Percentiles rank a stretch among this genome's conserved stretches.
Conservation (phyloP, 1,140 invertebrate species). For the Cotesia chilonis region DNA sequence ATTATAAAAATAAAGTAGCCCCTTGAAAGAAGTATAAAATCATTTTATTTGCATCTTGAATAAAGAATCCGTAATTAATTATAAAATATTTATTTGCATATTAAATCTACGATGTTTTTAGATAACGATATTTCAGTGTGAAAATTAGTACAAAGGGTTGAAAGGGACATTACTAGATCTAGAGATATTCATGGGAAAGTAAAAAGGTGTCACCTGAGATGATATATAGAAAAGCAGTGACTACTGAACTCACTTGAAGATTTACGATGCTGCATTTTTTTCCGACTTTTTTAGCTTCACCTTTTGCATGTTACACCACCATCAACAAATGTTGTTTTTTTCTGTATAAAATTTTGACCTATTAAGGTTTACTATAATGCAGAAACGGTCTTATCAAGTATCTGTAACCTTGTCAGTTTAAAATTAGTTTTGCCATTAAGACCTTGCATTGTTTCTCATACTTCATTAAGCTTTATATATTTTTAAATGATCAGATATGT, state of each 20-base stretch:
- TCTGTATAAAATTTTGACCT: constrained; percentile 27
- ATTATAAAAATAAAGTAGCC: background rate
- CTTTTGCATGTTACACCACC: constrained; percentile 12
- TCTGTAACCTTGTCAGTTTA: background rate
- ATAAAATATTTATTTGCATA: constrained; percentile 3
- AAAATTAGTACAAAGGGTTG: constrained; percentile 9
- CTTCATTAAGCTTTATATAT: too few species aligned
- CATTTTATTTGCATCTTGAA: background rate
- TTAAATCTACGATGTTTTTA: constrained; percentile 6
- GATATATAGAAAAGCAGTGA: constrained; percentile 18
- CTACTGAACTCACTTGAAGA: constrained; percentile 15
- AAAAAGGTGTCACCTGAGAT: constrained; percentile 26
- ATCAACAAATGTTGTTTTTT: constrained; percentile 17
- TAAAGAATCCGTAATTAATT: background rate
- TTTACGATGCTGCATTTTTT: constrained; percentile 22
- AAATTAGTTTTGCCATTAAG: background rate
- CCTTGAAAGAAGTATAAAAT: background rate
- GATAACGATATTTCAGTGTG: constrained; percentile 28
- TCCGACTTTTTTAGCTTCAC: background rate
- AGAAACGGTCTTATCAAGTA: constrained; percentile 3
- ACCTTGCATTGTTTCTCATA: too few species aligned
- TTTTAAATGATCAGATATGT: too few species aligned
- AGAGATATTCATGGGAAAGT: constrained; percentile 27
- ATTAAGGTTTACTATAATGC: constrained; percentile 12
- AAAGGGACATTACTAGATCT: background rate